phyloP scores from a whole-genome alignment of 2,797 vertebrate genomes.

The Tapera naevia region DNA sequence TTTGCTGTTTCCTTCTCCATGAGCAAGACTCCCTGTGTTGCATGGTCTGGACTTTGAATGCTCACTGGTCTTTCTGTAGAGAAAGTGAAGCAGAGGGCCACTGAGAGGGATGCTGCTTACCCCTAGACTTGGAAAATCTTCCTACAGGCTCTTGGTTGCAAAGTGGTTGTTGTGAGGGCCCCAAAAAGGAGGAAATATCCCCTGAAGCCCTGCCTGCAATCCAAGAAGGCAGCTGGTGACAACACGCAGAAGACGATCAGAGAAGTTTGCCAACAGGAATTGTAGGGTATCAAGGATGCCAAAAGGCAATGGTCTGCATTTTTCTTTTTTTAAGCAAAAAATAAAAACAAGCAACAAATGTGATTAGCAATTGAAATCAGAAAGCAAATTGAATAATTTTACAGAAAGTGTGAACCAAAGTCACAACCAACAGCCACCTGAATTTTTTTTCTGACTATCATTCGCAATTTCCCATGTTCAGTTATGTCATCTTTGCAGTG shows the following conservation, averaged over 20 bases:
- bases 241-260: accelerated
- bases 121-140: not conserved
- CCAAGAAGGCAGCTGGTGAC: not conserved
- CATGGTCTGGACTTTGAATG: accelerated
- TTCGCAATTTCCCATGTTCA: not conserved
- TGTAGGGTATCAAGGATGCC: not conserved
- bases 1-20: not conserved
- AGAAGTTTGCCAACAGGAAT: not conserved
- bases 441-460: not conserved
- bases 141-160: not conserved
- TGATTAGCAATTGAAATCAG: not conserved
- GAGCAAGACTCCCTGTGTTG: not conserved
- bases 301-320: not conserved
- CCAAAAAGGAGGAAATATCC: not conserved
- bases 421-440: conserved; percentile 27
- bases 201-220: not conserved
- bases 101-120: not conserved
- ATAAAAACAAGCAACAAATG: not conserved
- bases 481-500: not conserved
- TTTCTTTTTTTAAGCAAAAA: not conserved
- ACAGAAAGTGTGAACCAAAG: not conserved
- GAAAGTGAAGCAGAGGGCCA: not conserved
- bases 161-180: accelerated
- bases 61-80: not conserved
- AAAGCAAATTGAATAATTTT: not conserved